Base-by-base conservation (phyloP, 2,888 invertebrate genomes). In the Dicyrtoma fusca region DNA sequence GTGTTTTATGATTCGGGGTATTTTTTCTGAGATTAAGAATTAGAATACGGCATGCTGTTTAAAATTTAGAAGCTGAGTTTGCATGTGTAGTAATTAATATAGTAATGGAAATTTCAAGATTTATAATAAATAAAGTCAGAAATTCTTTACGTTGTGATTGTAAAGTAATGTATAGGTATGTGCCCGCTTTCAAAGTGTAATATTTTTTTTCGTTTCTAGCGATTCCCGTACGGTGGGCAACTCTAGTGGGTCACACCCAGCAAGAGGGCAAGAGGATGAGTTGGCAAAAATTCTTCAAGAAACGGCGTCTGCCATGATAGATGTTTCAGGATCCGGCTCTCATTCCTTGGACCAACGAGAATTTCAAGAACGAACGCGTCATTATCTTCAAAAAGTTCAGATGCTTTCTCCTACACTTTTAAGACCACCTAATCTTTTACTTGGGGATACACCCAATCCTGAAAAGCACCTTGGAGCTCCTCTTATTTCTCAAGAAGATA, bases 281-380 rank as follows among this genome's bases (percentile, higher is more conserved):
- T 71, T 80, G 51, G 79, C 79, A 10, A 78, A 75, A 68, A 80
- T 80, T 66, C 71, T 80, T 61, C 80, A 80, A 73, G 80, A 80
- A 75, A 80, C 80, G 59, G 79, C 79, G 13, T 80, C 80, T 1
- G 80, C 80, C 1, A 80, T 80, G 80, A 80, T 80, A 42, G 80
- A 80, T 57, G 80, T 80, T 10, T 79, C 79, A 0, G 79, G 79
- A 0, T 79, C 80, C 10, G 80, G 79, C 1, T 78, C 79, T 1
- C 80, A 80, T 62, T 80, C 80, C 0, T 68, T 80, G 26, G 80
- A 80, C 65, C 80, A 80, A 73, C 64, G 80, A 44, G 80, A 80
- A 59, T 79, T 79, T 74, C 80, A 80, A 59, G 80, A 80, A 70
- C 53, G 80, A 59, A 79, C 77, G 59, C 72, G 79, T 34, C 78